Evolutionary conservation across 2,797 vertebrate genomes (phyloP), one percentile per base, ranked within the genome.

Genomic region (Siniperca undulata): DNA sequence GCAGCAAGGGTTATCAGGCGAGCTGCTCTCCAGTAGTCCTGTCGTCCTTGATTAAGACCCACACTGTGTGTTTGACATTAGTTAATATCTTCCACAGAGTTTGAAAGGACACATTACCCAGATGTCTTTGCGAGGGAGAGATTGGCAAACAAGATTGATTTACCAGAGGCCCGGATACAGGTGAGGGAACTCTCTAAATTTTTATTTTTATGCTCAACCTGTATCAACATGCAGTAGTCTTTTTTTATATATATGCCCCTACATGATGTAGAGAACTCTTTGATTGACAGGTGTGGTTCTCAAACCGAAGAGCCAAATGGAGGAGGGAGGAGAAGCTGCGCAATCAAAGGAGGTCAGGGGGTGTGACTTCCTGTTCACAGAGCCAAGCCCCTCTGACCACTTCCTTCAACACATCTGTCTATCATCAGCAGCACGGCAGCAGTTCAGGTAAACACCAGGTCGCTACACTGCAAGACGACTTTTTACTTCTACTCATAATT

Each of bases 251-350:
- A 78, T 24, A 9, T 22, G 53, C 1, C 13, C 1, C 27, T 13
- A 5, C 30, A 56, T 11, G 56, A 78, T 16, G 1, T 70, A 50
- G 5, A 2, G 42, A 48, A 9, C 8, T 67, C 24, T 90, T 42
- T 91, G 83, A 86, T 81, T 91, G 89, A 80, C 91, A 97, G 97
- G 97, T 97, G 80, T 97, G 97, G 97, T 97, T 97, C 91, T 97
- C 97, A 69, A 97, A 97, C 88, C 96, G 97, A 77, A 96, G 97
- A 93, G 97, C 97, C 77, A 97, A 97, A 86, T 97, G 97, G 97
- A 96, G 97, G 90, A 90, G 97, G 79, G 97, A 97, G 91, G 97
- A 97, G 90, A 97, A 97, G 91, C 93, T 97, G 78, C 94, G 96
- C 56, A 97, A 96, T 86, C 97, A 97, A 87, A 95, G 96, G 90